A percentile compares a stretch with the other conserved stretches of the same genome.
Evolutionary conservation across 2,113 vertebrate species (phyloP).

Genomic region (Coturnix japonica): DNA sequence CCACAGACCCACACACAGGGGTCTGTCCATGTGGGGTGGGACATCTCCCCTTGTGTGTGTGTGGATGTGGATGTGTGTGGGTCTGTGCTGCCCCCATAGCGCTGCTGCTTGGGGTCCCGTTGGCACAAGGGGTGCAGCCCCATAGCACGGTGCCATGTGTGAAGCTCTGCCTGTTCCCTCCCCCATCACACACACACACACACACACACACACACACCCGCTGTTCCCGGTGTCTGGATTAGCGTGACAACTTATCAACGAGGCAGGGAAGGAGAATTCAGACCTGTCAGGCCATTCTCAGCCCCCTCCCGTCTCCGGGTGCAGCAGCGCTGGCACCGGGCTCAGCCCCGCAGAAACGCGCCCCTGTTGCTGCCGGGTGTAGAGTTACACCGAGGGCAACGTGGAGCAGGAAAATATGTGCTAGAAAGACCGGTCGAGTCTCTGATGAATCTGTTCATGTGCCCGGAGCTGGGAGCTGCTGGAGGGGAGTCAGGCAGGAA

Average conservation of each 20-base stretch:
- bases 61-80: too few relatives aligned
- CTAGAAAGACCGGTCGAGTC: slow-evolving; percentile 67
- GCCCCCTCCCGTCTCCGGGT: background rate
- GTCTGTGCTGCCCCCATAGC: too few relatives aligned
- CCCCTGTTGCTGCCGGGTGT: background rate
- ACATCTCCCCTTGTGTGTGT: background rate
- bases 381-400: slow-evolving; percentile 62
- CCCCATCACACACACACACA: slow-evolving; percentile 29
- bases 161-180: slow-evolving; percentile 18
- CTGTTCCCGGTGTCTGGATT: slow-evolving; percentile 77
- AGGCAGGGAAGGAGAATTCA: slow-evolving; percentile 77
- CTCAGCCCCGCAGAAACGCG: background rate
- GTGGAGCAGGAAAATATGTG: slow-evolving; percentile 55
- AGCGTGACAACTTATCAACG: slow-evolving; percentile 79
- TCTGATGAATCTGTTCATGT: slow-evolving; percentile 49
- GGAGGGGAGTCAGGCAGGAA: slow-evolving; percentile 55
- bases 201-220: slow-evolving; percentile 37
- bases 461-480: slow-evolving; percentile 44
- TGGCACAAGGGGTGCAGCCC: background rate
- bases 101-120: background rate
- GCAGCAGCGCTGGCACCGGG: slow-evolving; percentile 32
- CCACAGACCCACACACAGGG: background rate
- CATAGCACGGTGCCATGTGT: background rate
- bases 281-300: slow-evolving; percentile 74
- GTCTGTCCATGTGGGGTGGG: background rate